Evolutionary conservation across 2,113 vertebrate genomes (phyloP), one percentile per base, ranked within the genome.

Genomic region (Daubentonia madagascariensis): DNA sequence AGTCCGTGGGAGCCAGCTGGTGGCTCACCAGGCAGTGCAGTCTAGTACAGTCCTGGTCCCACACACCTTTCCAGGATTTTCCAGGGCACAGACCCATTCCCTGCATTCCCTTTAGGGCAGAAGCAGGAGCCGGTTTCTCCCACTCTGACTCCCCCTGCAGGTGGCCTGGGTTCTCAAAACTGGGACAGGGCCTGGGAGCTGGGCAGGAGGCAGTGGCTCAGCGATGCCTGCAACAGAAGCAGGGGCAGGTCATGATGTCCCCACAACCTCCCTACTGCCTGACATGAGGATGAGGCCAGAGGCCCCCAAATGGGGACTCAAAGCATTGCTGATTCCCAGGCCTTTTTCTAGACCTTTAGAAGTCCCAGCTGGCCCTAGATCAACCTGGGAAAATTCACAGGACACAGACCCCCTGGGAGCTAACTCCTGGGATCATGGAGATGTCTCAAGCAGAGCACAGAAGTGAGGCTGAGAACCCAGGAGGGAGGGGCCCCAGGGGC

Each of bases 81-180:
- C 63, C 84, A 80, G 25, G 3, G 20, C 73, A 45, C 16, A 4
- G 50, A 84, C 13, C 9, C 54, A 25, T 59, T 75, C 68, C 91
- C 11, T 1, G 68, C 43, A 10, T 79, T 83, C 45, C 35, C 72
- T 78, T 57, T 12, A 20, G 11, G 48, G 43, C 40, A 3, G 67
- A 50, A 52, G 84, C 88, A 16, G 6, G 32, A 45, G 32, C 85
- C 35, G 1, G 59, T 52, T 91, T 93, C 67, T 86, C 85, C 68
- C 75, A 59, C 95, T 87, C 98, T 97, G 96, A 97, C 97, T 96
- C 97, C 98, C 95, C 94, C 98, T 98, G 48, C 96, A 95, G 98
- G 98, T 37, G 3, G 30, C 45, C 43, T 0, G 3, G 13, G 23
- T 43, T 96, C 85, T 61, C 1, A 7, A 94, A 96, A 0, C 63